A percentile compares a stretch with the other conserved stretches of the same genome.
These are phyloP conservation scores for Kryphioiulus occultus DNA, from an alignment of 2,888 invertebrate genomes.

Conservation along the genomic window DNA sequence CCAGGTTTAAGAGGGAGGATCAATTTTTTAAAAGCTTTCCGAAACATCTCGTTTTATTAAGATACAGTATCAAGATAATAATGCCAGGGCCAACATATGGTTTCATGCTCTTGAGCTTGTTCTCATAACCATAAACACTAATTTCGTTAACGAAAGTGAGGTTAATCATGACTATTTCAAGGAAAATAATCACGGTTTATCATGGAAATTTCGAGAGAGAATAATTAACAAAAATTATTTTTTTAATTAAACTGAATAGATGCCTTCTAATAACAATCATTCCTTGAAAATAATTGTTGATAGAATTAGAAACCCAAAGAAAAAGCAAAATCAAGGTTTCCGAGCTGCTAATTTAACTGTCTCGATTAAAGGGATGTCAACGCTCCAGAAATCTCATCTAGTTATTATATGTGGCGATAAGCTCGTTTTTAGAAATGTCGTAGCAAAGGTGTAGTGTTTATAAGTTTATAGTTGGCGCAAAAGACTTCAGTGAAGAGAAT, in stretches of 20 bases:
- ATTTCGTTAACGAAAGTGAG: neutral
- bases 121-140: neutral
- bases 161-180: neutral
- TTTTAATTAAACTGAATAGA: no score
- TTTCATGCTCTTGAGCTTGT: neutral
- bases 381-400: no score
- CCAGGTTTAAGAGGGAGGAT: neutral
- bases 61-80: neutral
- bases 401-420: no score
- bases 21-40: neutral
- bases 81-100: neutral
- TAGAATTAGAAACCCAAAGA: no score
- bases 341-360: no score
- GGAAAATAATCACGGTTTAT: neutral
- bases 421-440: no score
- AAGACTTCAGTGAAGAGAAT: neutral
- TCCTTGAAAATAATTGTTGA: no score
- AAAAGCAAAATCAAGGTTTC: no score
- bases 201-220: no score
- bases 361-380: no score
- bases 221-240: no score
- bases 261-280: no score
- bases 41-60: neutral
- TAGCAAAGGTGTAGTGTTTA: neutral
- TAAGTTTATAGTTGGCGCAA: neutral